Evolutionary conservation across 2,113 vertebrate genomes (phyloP).

Genomic region (Corythoichthys haematopterus): DNA sequence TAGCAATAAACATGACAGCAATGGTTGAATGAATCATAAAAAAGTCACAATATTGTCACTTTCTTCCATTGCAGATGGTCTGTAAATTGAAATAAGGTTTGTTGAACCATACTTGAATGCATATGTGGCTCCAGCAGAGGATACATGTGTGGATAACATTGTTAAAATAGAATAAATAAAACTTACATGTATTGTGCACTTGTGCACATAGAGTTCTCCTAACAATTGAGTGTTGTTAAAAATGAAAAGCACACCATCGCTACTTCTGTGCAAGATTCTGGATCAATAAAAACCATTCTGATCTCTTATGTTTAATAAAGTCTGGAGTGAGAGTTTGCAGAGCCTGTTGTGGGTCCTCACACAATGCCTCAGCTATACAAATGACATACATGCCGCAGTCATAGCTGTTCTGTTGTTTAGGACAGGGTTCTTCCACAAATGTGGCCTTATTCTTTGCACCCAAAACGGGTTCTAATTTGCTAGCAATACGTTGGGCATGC

Average conservation of each 20-base stretch:
- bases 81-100: conserved; percentile 31
- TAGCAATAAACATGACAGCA: conserved; percentile 30
- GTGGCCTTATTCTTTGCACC: conserved; percentile 63
- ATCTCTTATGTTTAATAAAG: conserved; percentile 85
- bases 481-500: conserved; percentile 83
- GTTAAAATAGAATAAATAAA: not conserved
- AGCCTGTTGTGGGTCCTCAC: conserved; percentile 71
- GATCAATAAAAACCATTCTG: conserved; percentile 85
- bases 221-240: conserved; percentile 14
- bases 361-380: conserved; percentile 85
- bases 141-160: conserved; percentile 7
- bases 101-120: conserved; percentile 36
- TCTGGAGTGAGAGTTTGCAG: conserved; percentile 82
- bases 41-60: conserved; percentile 23
- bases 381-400: conserved; percentile 99
- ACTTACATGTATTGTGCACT: not conserved
- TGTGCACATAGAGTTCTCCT: conserved; percentile 27
- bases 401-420: conserved; percentile 93
- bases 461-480: conserved; percentile 82
- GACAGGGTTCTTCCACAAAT: conserved; percentile 84
- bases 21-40: conserved; percentile 17
- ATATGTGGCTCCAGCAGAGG: conserved; percentile 45
- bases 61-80: conserved; percentile 17
- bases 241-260: conserved; percentile 29
- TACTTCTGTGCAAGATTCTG: conserved; percentile 78